Evolutionary conservation across 2,797 vertebrate species (phyloP).

Genomic region (Typhlichthys eigenmanni): DNA sequence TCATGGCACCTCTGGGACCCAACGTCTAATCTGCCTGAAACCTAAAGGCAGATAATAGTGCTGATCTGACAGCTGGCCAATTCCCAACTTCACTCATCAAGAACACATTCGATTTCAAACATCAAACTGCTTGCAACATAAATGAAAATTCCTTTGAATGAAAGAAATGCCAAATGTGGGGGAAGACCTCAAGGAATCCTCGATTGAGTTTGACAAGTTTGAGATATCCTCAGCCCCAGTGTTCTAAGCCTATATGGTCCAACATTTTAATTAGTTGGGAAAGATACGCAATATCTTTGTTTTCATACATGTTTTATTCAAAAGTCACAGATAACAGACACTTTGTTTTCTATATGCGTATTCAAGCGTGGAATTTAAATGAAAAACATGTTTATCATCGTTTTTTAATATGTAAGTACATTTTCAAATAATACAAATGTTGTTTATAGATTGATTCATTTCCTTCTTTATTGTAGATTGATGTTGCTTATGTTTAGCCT

Average conservation of each 20-base stretch:
- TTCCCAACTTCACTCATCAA: slow-evolving; percentile 71
- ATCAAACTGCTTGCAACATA: slow-evolving; percentile 65
- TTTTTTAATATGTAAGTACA: too few relatives aligned
- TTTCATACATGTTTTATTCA: slow-evolving; percentile 21
- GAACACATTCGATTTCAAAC: slow-evolving; percentile 71
- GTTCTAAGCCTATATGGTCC: slow-evolving; percentile 27
- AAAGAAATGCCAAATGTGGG: slow-evolving; percentile 41
- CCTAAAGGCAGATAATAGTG: slow-evolving; percentile 75
- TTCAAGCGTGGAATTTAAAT: slow-evolving; percentile 6
- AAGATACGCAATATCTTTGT: slow-evolving; percentile 8
- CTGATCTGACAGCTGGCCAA: slow-evolving; percentile 74
- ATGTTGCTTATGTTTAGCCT: background rate
- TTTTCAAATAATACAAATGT: too few relatives aligned
- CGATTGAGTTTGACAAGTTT: slow-evolving; percentile 55
- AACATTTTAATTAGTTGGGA: slow-evolving; percentile 32
- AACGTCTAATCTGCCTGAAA: slow-evolving; percentile 73
- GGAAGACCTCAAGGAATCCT: slow-evolving; percentile 40
- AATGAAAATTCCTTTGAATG: slow-evolving; percentile 62
- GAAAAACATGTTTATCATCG: too few relatives aligned
- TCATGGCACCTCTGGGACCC: slow-evolving; percentile 69
- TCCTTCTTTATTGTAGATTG: too few relatives aligned
- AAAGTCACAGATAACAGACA: slow-evolving; percentile 27
- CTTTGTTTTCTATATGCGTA: slow-evolving; percentile 14
- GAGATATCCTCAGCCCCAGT: slow-evolving; percentile 27
- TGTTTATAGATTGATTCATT: too few relatives aligned